Conservation (phyloP, 1,140 invertebrate genomes). For the Mycetomoellerius zeteki region DNA sequence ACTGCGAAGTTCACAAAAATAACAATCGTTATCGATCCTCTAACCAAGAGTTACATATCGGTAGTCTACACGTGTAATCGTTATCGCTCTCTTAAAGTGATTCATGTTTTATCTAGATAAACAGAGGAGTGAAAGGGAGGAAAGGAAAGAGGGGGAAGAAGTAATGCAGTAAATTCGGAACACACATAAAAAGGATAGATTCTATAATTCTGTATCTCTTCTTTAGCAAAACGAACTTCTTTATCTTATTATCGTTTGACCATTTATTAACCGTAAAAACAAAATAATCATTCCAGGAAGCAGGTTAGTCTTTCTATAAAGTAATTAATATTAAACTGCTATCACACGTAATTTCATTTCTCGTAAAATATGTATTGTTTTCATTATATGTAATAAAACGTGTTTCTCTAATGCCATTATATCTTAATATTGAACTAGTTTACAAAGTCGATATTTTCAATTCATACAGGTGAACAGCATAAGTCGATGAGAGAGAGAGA, state of each 20-base stretch:
- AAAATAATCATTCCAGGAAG: not conserved
- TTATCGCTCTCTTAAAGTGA: slow-evolving; percentile 69
- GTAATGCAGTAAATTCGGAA: slow-evolving; percentile 35
- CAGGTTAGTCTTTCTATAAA: not conserved
- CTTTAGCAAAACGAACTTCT: slow-evolving; percentile 10
- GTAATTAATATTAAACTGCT: not conserved
- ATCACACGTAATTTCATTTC: not conserved
- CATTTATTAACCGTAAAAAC: not conserved
- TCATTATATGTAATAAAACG: not conserved
- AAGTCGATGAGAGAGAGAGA: not conserved
- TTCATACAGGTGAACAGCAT: not conserved
- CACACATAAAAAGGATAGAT: slow-evolving; percentile 45
- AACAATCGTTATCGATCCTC: slow-evolving; percentile 66
- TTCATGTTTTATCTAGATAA: slow-evolving; percentile 71
- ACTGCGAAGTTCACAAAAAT: slow-evolving; percentile 71
- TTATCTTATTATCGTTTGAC: not conserved
- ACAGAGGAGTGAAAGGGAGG: slow-evolving; percentile 14
- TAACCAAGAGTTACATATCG: slow-evolving; percentile 20
- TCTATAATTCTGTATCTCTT: slow-evolving; percentile 33
- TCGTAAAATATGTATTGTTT: not conserved
- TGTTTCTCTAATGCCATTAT: not conserved
- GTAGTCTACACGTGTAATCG: slow-evolving; percentile 45
- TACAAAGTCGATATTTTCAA: not conserved
- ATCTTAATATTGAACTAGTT: slow-evolving; percentile 24
- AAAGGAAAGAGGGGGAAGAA: slow-evolving; percentile 1